Evolutionary conservation across 2,797 vertebrate species (phyloP), one percentile per base, ranked within the genome.

Genomic region (Euthynnus affinis): DNA sequence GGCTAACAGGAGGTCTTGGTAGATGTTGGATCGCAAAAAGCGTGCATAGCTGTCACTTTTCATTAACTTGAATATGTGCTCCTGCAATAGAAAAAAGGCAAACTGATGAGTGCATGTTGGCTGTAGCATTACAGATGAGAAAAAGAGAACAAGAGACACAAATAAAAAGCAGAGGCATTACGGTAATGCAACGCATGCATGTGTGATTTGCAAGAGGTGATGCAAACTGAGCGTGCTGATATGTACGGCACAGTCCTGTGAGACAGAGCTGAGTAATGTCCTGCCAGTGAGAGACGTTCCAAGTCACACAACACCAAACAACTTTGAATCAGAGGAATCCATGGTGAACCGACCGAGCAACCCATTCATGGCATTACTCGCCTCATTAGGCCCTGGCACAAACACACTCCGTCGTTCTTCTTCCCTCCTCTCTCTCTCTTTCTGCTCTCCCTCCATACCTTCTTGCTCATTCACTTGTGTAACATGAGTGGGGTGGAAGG

Each of bases 31-130:
- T 86, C 98, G 96, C 90, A 99, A 95, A 93, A 98, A 99, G 86
- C 98, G 97, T 56, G 97, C 96, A 32, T 98, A 99, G 95, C 97
- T 99, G 96, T 99, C 97, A 91, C 98, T 99, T 95, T 97, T 99
- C 98, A 99, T 99, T 90, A 99, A 93, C 93, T 98, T 97, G 93
- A 98, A 99, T 94, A 99, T 99, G 94, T 99, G 98, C 89, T 98
- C 97, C 98, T 98, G 95, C 79, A 93, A 89, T 1, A 85, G 69
- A 87, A 34, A 34, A 74, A 59, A 37, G 18, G 61, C 46, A 57
- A 42, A 49, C 22, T 4, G 51, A 23, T 78, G 66, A 82, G 74
- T 23, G 52, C 18, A 15, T 8, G 68, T 68, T 44, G 46, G 52
- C 29, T 13, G 23, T 42, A 3, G 48, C 46, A 55, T 34, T 22